Conservation (phyloP, 1,140 invertebrate genomes). For the Diprion similis region DNA sequence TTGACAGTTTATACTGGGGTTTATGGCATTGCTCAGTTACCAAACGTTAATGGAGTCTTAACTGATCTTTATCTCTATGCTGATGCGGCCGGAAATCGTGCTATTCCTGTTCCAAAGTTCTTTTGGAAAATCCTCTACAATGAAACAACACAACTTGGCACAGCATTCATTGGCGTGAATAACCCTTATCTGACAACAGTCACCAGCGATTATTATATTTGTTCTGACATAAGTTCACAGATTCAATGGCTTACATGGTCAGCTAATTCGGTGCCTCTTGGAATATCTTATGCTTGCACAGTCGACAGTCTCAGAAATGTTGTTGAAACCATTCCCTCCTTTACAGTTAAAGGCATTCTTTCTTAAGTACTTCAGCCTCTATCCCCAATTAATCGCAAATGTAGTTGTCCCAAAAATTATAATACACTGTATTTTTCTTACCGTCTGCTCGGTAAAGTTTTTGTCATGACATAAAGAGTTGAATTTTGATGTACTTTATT, state of each 20-base stretch:
- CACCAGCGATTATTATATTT: slow-evolving; percentile 60
- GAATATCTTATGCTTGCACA: slow-evolving; percentile 72
- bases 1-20: slow-evolving; percentile 67
- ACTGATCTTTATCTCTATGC: slow-evolving; percentile 59
- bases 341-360: slow-evolving; percentile 54
- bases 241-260: slow-evolving; percentile 65
- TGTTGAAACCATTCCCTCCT: slow-evolving; percentile 60
- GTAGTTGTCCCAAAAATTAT: too few relatives aligned
- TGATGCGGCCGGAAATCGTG: slow-evolving; percentile 51
- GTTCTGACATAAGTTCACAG: slow-evolving; percentile 62
- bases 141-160: slow-evolving; percentile 56
- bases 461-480: too few relatives aligned
- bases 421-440: too few relatives aligned
- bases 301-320: slow-evolving; percentile 66
- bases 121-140: slow-evolving; percentile 72
- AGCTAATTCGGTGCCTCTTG: slow-evolving; percentile 60
- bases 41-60: slow-evolving; percentile 52
- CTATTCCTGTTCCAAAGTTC: slow-evolving; percentile 64
- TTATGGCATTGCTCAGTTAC: slow-evolving; percentile 60
- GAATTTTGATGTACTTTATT: too few relatives aligned
- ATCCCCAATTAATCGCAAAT: too few relatives aligned
- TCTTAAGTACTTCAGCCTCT: too few relatives aligned
- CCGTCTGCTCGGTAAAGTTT: too few relatives aligned
- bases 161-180: slow-evolving; percentile 70
- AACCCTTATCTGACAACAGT: slow-evolving; percentile 65